Evolutionary conservation across 2,113 vertebrate species (phyloP).

Genomic region (Ancistrus triradiatus): DNA sequence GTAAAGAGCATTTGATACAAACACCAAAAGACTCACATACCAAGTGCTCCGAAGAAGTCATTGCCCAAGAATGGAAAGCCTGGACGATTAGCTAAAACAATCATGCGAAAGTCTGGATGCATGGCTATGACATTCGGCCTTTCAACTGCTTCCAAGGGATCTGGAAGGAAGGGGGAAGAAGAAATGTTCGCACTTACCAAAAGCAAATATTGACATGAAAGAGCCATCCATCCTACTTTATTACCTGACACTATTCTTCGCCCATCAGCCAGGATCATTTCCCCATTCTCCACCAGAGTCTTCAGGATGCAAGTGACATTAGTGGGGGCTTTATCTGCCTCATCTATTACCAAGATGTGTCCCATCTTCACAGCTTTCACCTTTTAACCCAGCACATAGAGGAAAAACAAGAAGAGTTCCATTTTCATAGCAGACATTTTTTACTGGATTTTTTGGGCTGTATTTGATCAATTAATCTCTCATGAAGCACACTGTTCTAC

Average conservation of each 20-base stretch:
- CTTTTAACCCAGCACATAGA: slow-evolving; percentile 63
- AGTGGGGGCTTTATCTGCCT: slow-evolving; percentile 96
- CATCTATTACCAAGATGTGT: slow-evolving; percentile 89
- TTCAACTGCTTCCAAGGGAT: slow-evolving; percentile 60
- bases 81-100: slow-evolving; percentile 92
- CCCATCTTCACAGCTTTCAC: slow-evolving; percentile 91
- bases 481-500: neutral
- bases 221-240: neutral
- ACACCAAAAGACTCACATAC: too few relatives aligned
- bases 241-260: slow-evolving; percentile 87
- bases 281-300: slow-evolving; percentile 93
- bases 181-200: neutral
- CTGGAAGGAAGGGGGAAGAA: slow-evolving; percentile 58
- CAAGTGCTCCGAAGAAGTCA: slow-evolving; percentile 94
- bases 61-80: slow-evolving; percentile 98
- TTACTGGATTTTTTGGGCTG: neutral
- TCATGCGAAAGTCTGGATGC: slow-evolving; percentile 95
- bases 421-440: slow-evolving; percentile 9
- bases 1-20: too few relatives aligned
- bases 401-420: slow-evolving; percentile 8
- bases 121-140: slow-evolving; percentile 79
- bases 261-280: slow-evolving; percentile 95
- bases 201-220: neutral
- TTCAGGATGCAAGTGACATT: slow-evolving; percentile 97
- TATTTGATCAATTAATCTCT: slow-evolving; percentile 14